Base-by-base conservation (phyloP, 2,888 invertebrate species). In the Keiferia lycopersicella region DNA sequence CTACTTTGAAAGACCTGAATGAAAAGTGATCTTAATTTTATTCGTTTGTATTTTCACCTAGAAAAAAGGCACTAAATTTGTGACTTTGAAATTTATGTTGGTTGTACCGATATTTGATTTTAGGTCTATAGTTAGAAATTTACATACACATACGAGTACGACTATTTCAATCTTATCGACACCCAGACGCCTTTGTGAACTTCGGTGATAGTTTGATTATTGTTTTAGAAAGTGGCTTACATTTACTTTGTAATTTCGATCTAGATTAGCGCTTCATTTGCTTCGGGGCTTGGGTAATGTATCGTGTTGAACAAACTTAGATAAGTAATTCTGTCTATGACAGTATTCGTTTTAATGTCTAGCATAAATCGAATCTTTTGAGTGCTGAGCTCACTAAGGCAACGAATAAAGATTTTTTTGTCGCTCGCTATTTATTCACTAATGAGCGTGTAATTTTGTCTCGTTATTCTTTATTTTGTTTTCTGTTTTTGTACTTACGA, bases 181-280 rank as follows among this genome's bases (percentile, higher is more conserved):
- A 45, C 45, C 14, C 45, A 45, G 45, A 45, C 45, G 45, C 45
- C n/a, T 45, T 45, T 45, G 34, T 34, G 16, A 45, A 45, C n/a
- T 45, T 45, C 45, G 45, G 4, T 45, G 45, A 45, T 45, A 45
- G 45, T 45, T 45, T 45, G 45, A 16, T 45, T 45, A 45, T 16
- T 45, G n/a, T 45, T 45, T 45, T n/a, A 45, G 45, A 45, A 45
- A 45, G 45, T 45, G 45, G 45, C 16, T 45, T 16, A 45, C 45
- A 45, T 45, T 45, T 45, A 16, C 45, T 45, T 45, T 45, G 45
- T 45, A 45, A 45, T 45, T 45, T 45, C n/a, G n/a, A 45, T 16
- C 45, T 45, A 11, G 45, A 45, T 16, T 0, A n/a, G 14, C 12
- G 45, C 45, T 45, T 45, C 45, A 45, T 45, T 45, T 45, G 45